Percentiles rank a stretch among this genome's conserved stretches.
Conservation (phyloP, 2,113 vertebrate species). For the Myocastor coypus region DNA sequence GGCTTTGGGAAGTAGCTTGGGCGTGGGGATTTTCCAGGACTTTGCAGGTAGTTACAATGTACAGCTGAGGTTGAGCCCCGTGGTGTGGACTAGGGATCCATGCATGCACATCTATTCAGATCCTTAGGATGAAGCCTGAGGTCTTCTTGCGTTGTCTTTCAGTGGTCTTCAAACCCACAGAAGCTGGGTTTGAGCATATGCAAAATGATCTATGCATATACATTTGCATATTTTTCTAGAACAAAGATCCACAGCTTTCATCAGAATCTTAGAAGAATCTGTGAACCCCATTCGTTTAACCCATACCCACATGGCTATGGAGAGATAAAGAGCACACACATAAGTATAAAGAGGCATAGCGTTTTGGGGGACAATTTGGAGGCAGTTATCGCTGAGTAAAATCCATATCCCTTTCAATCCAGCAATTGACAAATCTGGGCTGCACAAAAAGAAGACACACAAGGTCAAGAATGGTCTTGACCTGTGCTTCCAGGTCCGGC, state of each 20-base stretch:
- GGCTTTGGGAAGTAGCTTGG: not conserved
- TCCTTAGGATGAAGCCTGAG: not conserved
- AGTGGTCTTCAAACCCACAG: not conserved
- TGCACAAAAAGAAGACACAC: not conserved
- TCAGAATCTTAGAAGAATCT: constrained; percentile 29
- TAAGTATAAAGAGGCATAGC: not conserved
- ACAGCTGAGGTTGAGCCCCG: not conserved
- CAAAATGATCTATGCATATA: not conserved
- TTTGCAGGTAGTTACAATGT: not conserved
- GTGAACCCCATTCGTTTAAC: constrained; percentile 25
- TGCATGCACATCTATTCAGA: not conserved
- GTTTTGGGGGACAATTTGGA: constrained; percentile 7
- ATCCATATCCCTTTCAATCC: not conserved
- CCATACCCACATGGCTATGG: not conserved
- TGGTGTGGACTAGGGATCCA: not conserved
- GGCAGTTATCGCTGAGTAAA: not conserved
- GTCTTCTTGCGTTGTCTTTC: not conserved
- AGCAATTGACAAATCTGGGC: constrained; percentile 40
- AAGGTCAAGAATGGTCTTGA: not conserved
- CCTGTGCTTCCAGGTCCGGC: not conserved
- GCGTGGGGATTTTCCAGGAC: not conserved
- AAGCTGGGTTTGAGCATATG: no score
- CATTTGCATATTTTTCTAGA: constrained; percentile 10
- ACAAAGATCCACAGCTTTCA: constrained; percentile 15
- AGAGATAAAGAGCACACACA: not conserved